Base-by-base conservation (phyloP, 2,888 invertebrate genomes). In the Lasioglossum villosulum region DNA sequence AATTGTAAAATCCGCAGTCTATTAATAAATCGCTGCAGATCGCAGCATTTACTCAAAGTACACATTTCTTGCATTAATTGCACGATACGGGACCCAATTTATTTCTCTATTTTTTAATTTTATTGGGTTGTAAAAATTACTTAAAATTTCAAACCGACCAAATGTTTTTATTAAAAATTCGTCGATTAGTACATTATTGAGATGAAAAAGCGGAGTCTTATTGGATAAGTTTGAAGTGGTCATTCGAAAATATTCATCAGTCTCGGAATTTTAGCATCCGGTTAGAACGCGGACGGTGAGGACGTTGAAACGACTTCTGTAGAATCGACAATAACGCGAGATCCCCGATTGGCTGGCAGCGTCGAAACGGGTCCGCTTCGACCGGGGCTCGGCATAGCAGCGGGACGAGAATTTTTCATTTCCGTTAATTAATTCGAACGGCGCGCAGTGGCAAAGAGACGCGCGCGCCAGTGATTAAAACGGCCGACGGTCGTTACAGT, bases 341-440 rank as follows among this genome's bases (percentile, higher is more conserved):
- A 71, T 56, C 45, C n/a, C 63, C 70, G 75, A 83, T 83, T 80
- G 75, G 79, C 68, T 37, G 45, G 68, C n/a, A 23, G 39, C 27
- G 68, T 68, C 71, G 48, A 52, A 30, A 56, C 42, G 27, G 63
- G 14, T 63, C 16, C 19, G 63, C 63, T 30, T 37, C 52, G 39
- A 6, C n/a, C 12, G 27, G 8, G 3, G 14, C 39, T 23, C 45
- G 27, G 39, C 30, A 45, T 45, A 30, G 14, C 63, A 23, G 30
- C 42, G 75, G 8, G 37, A 39, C 71, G 45, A 56, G 84, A 84
- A 80, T 80, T 84, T 78, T 84, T 84, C 76, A 86, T 84, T 86
- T 66, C 39, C 86, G 78, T 81, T 84, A 80, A 86, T 86, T 84
- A 80, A 86, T 86, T 78, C 56, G 66, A 75, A 68, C 56, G 56